Base-by-base conservation (phyloP, 2,888 invertebrate genomes). In the Apotomis turbidana region DNA sequence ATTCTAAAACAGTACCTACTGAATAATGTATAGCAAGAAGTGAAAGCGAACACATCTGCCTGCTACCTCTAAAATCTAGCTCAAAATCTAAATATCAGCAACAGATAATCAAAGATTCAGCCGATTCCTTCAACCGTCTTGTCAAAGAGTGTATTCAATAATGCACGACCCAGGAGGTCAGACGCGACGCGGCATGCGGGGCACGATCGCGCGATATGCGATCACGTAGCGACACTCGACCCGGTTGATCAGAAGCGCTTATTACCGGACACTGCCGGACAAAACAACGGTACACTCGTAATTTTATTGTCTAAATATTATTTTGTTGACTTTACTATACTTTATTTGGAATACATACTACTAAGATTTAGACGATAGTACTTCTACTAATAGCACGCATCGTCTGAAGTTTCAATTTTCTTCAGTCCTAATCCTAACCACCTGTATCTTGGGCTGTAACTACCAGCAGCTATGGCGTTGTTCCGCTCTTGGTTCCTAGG, bases 121-220 rank as follows among this genome's bases (percentile, higher is more conserved):
- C 55, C 55, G 61, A 61, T 69, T 46, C 38, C 13, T 36, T 69
- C 46, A 69, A 55, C 61, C 68, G 55, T 69, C 38, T 12, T 13
- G 41, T 71, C 67, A 71, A 71, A 66, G 60, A 54, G 55, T 55
- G 55, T 67, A 67, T 71, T 71, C 71, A 71, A 71, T 71, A 67
- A 71, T 61, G 71, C 55, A 67, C 4, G 54, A 13, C 12, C 13
- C 12, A 3, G n/a, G 13, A 12, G 44, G 55, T 41, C n/a, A 12
- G 12, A 12, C 55, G 58, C 12, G 41, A 15, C 41, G 15, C 44
- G 51, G 69, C 52, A 80, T 81, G 75, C 79, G 61, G 74, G 68
- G 76, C 81, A 81, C 81, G 81, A 80, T 77, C 76, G 52, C 36
- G 64, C 68, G 77, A 81, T 81, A 82, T 81, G 78, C 80, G 81